Evolutionary conservation across 2,113 vertebrate genomes (phyloP).

Genomic region (Notiomystis cincta): DNA sequence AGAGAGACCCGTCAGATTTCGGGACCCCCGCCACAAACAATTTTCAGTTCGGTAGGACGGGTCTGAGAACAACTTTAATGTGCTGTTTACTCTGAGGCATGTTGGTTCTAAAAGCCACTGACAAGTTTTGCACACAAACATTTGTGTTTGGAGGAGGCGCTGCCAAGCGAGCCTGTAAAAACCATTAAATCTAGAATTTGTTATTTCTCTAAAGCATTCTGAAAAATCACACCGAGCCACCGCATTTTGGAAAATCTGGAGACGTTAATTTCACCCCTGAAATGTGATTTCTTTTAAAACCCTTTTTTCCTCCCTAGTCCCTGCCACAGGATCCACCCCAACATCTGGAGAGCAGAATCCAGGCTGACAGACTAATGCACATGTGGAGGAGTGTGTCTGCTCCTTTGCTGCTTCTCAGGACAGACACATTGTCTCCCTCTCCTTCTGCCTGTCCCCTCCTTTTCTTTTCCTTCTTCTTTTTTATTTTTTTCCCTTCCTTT

Average conservation of each 20-base stretch:
- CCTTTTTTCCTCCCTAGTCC: slow-evolving; percentile 21
- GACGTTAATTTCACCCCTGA: slow-evolving; percentile 51
- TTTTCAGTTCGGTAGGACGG: neutral
- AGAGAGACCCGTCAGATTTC: neutral
- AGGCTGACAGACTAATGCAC: slow-evolving; percentile 56
- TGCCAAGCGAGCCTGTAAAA: slow-evolving; percentile 8
- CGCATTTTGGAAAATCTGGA: neutral
- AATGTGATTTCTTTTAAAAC: slow-evolving; percentile 66
- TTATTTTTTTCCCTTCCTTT: neutral
- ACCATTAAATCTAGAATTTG: neutral
- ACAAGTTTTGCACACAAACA: neutral
- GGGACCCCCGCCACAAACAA: neutral
- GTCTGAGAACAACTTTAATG: neutral
- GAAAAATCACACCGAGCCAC: neutral
- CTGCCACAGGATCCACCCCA: slow-evolving; percentile 51
- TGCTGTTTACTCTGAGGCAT: slow-evolving; percentile 1
- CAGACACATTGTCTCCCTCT: slow-evolving; percentile 45
- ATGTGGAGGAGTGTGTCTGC: slow-evolving; percentile 68
- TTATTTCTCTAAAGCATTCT: neutral
- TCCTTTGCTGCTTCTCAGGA: slow-evolving; percentile 66
- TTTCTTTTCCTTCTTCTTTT: neutral
- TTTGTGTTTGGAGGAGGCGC: neutral
- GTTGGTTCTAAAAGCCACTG: neutral
- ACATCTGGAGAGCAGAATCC: slow-evolving; percentile 79
- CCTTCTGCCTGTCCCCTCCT: slow-evolving; percentile 43